Percentiles rank a stretch among this genome's conserved stretches.
These are phyloP conservation scores for Eudemis profundana DNA, from an alignment of 2,888 invertebrate genomes.

Conservation along the genomic window DNA sequence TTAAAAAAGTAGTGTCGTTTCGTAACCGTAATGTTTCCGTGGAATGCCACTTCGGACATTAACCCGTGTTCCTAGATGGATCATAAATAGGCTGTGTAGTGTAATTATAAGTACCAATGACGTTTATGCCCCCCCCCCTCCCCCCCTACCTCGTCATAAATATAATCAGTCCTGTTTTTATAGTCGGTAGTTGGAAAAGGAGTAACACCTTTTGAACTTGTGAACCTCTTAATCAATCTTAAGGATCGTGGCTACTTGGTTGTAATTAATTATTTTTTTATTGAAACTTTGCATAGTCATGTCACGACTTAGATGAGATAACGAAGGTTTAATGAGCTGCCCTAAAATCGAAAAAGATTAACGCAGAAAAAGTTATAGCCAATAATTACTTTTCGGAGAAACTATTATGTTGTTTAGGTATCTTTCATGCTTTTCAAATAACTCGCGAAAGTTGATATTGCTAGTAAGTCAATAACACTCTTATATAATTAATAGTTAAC, in stretches of 20 bases:
- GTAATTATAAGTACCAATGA: no score
- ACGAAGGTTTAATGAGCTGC: slow-evolving; percentile 39
- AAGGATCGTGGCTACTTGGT: slow-evolving; percentile 25
- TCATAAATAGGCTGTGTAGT: no score
- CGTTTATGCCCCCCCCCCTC: no score
- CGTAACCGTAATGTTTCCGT: not conserved
- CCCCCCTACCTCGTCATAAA: no score
- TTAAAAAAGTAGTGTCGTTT: no score
- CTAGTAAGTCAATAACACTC: no score
- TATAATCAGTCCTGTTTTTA: not conserved
- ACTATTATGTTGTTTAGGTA: not conserved
- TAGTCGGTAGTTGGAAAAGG: not conserved
- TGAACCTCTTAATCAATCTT: slow-evolving; percentile 30
- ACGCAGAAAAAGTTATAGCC: not conserved
- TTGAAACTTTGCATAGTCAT: slow-evolving; percentile 15
- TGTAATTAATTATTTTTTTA: slow-evolving; percentile 36
- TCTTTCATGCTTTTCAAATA: not conserved
- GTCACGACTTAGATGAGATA: slow-evolving; percentile 9
- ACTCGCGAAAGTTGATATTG: no score
- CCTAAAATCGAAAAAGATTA: slow-evolving; percentile 15
- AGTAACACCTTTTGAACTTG: slow-evolving; percentile 27
- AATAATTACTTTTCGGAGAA: not conserved
- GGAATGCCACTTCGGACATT: no score
- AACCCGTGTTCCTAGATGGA: no score
- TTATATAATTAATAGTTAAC: no score